These are phyloP conservation scores for Drosophila gunungcola DNA, from an alignment of 1,140 invertebrate genomes.

Conservation along the genomic window DNA sequence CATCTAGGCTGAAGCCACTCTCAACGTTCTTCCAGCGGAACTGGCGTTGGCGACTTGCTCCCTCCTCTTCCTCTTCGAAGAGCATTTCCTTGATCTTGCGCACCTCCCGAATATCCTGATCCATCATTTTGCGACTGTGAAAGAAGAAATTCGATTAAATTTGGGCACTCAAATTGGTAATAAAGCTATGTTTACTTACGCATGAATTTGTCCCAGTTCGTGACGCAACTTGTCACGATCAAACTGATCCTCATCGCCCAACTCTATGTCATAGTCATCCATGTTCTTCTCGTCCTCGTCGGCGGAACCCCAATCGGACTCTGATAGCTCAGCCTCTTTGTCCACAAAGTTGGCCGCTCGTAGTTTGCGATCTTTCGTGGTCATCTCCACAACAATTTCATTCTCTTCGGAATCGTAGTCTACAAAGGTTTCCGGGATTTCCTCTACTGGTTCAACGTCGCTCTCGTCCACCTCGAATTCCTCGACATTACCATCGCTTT, in stretches of 20 bases:
- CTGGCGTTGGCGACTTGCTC: conserved; percentile 88
- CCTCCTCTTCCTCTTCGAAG: conserved; percentile 92
- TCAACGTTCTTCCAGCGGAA: conserved; percentile 92
- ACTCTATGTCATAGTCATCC: conserved; percentile 89
- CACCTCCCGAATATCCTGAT: conserved; percentile 91
- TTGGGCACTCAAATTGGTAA: neutral
- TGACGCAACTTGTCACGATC: conserved; percentile 87
- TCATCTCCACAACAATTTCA: conserved; percentile 85
- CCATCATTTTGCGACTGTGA: conserved; percentile 88
- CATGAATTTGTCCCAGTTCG: conserved; percentile 89
- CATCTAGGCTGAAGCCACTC: conserved; percentile 82
- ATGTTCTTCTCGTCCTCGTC: conserved; percentile 91
- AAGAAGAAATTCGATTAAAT: neutral
- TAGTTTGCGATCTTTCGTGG: conserved; percentile 85
- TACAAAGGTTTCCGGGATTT: conserved; percentile 85
- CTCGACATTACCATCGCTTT: conserved; percentile 64
- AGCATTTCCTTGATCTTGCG: conserved; percentile 91
- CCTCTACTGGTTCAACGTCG: conserved; percentile 76
- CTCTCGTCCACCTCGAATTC: conserved; percentile 59
- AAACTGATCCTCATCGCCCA: conserved; percentile 89
- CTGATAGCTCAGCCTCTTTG: conserved; percentile 93
- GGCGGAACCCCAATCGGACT: conserved; percentile 90
- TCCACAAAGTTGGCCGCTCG: conserved; percentile 89
- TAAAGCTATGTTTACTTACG: conserved; percentile 80
- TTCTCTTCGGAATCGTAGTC: conserved; percentile 91